Evolutionary conservation across 1,140 invertebrate genomes (phyloP).

Genomic region (Teleopsis dalmanni): DNA sequence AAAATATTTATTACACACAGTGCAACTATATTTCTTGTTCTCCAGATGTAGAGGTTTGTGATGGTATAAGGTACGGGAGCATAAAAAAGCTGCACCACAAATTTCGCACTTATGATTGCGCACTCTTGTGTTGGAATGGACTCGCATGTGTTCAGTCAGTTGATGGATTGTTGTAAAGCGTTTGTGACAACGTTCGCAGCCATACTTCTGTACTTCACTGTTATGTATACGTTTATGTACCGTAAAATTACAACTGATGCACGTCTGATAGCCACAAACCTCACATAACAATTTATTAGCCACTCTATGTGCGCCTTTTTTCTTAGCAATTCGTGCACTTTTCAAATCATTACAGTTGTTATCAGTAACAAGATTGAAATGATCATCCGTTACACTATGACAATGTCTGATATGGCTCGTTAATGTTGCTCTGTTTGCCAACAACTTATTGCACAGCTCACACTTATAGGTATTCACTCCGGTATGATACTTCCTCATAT

Average conservation of each 20-base stretch:
- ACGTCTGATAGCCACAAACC: slow-evolving; percentile 43
- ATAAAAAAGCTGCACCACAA: slow-evolving; percentile 13
- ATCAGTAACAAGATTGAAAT: too few relatives aligned
- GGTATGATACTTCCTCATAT: too few relatives aligned
- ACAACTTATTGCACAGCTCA: too few relatives aligned
- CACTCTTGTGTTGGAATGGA: slow-evolving; percentile 72
- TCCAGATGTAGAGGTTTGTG: background rate
- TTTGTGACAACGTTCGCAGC: slow-evolving; percentile 60
- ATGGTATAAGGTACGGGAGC: background rate
- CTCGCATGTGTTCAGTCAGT: slow-evolving; percentile 69
- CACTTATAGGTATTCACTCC: too few relatives aligned
- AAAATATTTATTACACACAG: too few relatives aligned
- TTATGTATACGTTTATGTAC: slow-evolving; percentile 53
- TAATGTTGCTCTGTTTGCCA: too few relatives aligned
- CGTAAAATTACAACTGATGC: slow-evolving; percentile 78
- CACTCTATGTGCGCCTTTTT: too few relatives aligned
- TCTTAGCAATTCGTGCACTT: too few relatives aligned
- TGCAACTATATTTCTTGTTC: background rate
- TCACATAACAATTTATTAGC: too few relatives aligned
- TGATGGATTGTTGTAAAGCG: slow-evolving; percentile 76
- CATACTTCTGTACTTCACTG: slow-evolving; percentile 66
- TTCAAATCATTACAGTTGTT: too few relatives aligned
- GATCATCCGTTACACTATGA: too few relatives aligned
- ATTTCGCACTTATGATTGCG: slow-evolving; percentile 66
- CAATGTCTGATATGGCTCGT: too few relatives aligned